Evolutionary conservation across 1,140 invertebrate species (phyloP), one percentile per base, ranked within the genome.

Genomic region (Drosophila seguyi): DNA sequence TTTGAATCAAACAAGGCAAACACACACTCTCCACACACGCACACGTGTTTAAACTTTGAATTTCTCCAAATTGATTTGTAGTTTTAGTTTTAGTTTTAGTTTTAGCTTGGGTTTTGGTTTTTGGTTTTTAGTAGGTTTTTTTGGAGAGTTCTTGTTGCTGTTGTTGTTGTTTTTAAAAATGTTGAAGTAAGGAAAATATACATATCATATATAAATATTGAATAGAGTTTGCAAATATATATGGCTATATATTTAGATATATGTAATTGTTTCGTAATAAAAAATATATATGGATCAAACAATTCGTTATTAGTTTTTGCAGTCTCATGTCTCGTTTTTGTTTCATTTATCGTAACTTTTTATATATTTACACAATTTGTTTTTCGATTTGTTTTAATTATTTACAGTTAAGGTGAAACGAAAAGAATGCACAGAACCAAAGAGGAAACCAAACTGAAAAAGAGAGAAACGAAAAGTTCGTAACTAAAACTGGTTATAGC

Each of bases 191-290:
- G 69, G 60, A 82, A 88, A 90, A 71, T 82, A 81, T 90, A 90
- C 86, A 90, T 83, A 82, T 90, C 79, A 90, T 86, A 90, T 90
- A 90, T 90, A 86, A 90, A 90, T 90, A 90, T 90, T 82, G 71
- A 90, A 90, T 90, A 90, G 79, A 90, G 78, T 79, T 90, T 81
- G 72, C 75, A 81, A 90, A 85, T 90, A 84, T 88, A 88, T 81
- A 85, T 84, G 62, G 59, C 62, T 84, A 85, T 82, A 90, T 90
- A 79, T 90, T 69, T 69, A 69, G 47, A 55, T 69, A 75, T 86
- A 90, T 90, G 67, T 87, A 75, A 79, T 79, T 87, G 73, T 84
- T 74, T 85, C 60, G 39, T 77, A 72, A 59, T 69, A 68, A 79
- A 81, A 69, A 75, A 75, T 86, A 75, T 63, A 58, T 79, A 47